A percentile compares a stretch with the other conserved stretches of the same genome.
Evolutionary conservation across 2,888 invertebrate genomes (phyloP).

Genomic region (Cynaeus angustus): DNA sequence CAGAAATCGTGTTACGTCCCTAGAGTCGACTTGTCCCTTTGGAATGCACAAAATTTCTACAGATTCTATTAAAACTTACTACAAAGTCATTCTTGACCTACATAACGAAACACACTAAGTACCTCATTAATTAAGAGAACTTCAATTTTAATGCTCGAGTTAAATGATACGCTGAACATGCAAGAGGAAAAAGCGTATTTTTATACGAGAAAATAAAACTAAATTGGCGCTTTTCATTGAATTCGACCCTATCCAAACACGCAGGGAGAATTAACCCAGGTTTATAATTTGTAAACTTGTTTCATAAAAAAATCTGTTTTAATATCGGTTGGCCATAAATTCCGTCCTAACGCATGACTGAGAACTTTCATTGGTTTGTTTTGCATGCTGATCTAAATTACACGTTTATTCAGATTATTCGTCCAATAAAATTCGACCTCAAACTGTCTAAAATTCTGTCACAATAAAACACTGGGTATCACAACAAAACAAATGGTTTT

Average conservation of each 20-base stretch:
- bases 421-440: conserved; percentile 15
- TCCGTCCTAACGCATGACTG: conserved; percentile 1
- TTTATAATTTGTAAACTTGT: neutral
- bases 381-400: conserved; percentile 13
- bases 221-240: neutral
- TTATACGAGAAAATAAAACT: neutral
- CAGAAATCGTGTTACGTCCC: conserved; percentile 35
- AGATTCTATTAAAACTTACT: conserved; percentile 33
- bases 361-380: conserved; percentile 11
- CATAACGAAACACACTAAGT: conserved; percentile 4
- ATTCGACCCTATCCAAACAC: neutral
- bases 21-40: conserved; percentile 16
- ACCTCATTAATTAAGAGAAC: conserved; percentile 5
- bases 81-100: conserved; percentile 27
- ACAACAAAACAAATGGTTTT: conserved; percentile 19
- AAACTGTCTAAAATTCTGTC: conserved; percentile 14
- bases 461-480: conserved; percentile 2
- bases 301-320: neutral
- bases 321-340: neutral
- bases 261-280: neutral
- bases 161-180: too few species aligned
- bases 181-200: too few species aligned
- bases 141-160: conserved; percentile 21
- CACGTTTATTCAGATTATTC: conserved; percentile 11
- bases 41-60: conserved; percentile 33